Base-by-base conservation (phyloP, 2,113 vertebrate genomes). In the Festucalex cinctus region DNA sequence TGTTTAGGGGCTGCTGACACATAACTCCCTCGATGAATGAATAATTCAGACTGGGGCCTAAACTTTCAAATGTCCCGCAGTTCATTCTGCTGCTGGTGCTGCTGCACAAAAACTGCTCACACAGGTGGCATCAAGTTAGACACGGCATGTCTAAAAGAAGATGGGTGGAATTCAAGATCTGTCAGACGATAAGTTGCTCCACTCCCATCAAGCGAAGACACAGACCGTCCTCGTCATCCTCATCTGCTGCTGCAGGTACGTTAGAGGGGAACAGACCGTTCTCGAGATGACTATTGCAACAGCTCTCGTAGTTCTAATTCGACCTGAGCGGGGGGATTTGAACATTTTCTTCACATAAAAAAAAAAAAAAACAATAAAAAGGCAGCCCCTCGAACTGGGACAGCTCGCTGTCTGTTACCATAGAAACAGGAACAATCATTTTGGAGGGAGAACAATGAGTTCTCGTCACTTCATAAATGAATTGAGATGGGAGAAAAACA, bases 101-200 rank as follows among this genome's bases (percentile, higher is more conserved):
- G 70, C 53, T 46, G 60, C 57, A 68, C 56, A 39, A 46, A 70
- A 58, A 46, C 56, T 46, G 65, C 57, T 77, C 28, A 64, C 75
- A 66, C 75, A 71, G 66, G 74, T 76, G 69, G 69, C 37, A 69
- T 43, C 68, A 56, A 49, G 28, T 68, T 63, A 35, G 58, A 65
- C 76, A 93, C 43, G 1, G 74, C 71, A 95, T 95, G 92, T 92
- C 93, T 69, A 95, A 92, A 89, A 93, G 89, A 88, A 90, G 89
- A 88, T 91, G 91, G 68, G 85, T 93, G 76, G 90, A 94, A 85
- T 77, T 96, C 82, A 94, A 90, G 87, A 92, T 96, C 86, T 92
- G 81, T 75, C 94, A 95, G 85, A 95, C 92, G 7, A 95, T 94
- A 86, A 93, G 86, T 73, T 94, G 91, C 73, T 91, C 87, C 6